A percentile compares a stretch with the other conserved stretches of the same genome.
Evolutionary conservation across 2,797 vertebrate genomes (phyloP).

Genomic region (Emydoidea blandingii): DNA sequence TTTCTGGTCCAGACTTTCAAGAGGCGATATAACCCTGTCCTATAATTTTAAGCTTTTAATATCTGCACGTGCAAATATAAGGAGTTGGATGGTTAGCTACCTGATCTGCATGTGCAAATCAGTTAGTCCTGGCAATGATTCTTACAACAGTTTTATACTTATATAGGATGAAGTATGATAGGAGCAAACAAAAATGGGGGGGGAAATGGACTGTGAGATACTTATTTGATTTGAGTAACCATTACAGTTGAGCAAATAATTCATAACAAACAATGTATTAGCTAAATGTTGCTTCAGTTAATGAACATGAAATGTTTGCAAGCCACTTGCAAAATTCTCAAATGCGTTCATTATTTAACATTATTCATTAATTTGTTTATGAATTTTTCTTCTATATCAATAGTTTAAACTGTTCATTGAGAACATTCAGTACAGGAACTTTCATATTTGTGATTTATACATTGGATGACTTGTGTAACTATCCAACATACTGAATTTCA

Average conservation of each 20-base stretch:
- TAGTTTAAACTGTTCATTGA: not conserved
- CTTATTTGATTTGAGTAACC: not conserved
- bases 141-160: not conserved
- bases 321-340: not conserved
- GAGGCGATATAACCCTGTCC: not conserved
- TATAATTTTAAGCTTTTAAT: not conserved
- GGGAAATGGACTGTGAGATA: not conserved
- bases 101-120: not conserved
- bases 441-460: constrained; percentile 5
- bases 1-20: not conserved
- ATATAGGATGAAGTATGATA: not conserved
- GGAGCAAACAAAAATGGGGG: not conserved
- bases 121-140: not conserved
- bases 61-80: not conserved
- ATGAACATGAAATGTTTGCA: constrained; percentile 1
- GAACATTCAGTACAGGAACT: not conserved
- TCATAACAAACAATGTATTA: not conserved
- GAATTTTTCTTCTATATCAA: constrained; percentile 32
- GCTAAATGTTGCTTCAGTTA: not conserved
- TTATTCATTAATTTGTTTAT: constrained; percentile 11
- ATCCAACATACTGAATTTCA: not conserved
- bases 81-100: not conserved
- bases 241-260: not conserved
- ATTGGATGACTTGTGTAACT: not conserved
- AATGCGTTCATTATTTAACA: not conserved